Conservation (phyloP, 2,797 vertebrate genomes). For the Scolopax bukidnonensis region DNA sequence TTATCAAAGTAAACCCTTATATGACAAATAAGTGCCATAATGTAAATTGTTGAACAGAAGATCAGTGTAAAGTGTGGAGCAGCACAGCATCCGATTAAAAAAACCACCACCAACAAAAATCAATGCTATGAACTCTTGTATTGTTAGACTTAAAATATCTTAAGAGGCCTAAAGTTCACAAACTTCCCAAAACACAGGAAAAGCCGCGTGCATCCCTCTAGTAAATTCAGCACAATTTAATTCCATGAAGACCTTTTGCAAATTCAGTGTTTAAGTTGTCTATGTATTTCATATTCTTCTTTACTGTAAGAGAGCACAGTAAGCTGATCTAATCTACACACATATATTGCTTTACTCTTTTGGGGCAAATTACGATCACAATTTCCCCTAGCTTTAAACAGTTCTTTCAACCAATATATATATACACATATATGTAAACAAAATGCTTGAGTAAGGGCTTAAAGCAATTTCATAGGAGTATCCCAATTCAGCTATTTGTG, state of each 20-base stretch:
- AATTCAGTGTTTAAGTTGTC: slow-evolving; percentile 9
- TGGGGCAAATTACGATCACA: background rate
- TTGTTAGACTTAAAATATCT: background rate
- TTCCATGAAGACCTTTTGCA: background rate
- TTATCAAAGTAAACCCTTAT: slow-evolving; percentile 17
- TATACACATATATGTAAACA: slow-evolving; percentile 12
- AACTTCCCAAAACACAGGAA: background rate
- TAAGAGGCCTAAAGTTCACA: background rate
- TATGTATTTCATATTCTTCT: background rate
- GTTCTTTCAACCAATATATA: slow-evolving; percentile 13
- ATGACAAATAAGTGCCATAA: background rate
- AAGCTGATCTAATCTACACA: background rate
- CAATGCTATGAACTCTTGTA: background rate
- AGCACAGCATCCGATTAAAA: background rate
- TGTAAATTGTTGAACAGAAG: slow-evolving; percentile 1
- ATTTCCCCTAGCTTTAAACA: slow-evolving; percentile 18
- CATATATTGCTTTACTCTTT: background rate
- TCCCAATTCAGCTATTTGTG: slow-evolving; percentile 24
- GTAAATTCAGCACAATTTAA: background rate
- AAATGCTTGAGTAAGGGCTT: background rate
- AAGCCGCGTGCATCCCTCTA: background rate
- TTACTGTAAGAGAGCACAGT: background rate
- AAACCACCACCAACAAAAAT: background rate
- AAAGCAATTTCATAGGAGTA: background rate
- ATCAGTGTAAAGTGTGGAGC: slow-evolving; percentile 5